phyloP scores from a whole-genome alignment of 2,888 invertebrate species.

The Aphodius granarius region DNA sequence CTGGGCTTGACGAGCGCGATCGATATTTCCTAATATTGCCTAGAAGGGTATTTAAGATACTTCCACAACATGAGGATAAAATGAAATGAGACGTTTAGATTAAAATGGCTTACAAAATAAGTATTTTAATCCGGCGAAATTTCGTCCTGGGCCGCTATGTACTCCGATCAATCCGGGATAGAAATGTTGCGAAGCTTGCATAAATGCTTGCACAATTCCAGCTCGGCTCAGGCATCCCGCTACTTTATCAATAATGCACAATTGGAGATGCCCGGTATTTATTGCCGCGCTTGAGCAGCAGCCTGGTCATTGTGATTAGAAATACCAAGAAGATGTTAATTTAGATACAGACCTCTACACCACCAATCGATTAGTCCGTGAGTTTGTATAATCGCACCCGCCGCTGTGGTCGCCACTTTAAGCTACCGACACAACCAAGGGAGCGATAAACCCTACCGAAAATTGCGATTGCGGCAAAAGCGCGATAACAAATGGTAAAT shows the following conservation, averaged over 20 bases:
- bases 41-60: neutral
- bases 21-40: neutral
- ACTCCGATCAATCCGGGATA: neutral
- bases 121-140: conserved; percentile 27
- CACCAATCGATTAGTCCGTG: conserved; percentile 14
- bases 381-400: conserved; percentile 16
- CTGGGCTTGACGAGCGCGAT: neutral
- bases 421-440: neutral
- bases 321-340: conserved; percentile 21
- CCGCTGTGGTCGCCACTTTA: neutral
- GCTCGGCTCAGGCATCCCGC: neutral
- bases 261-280: conserved; percentile 2
- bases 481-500: too few relatives aligned
- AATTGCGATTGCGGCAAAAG: too few relatives aligned
- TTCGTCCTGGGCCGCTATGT: conserved; percentile 13
- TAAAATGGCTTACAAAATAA: conserved; percentile 2
- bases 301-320: conserved; percentile 3
- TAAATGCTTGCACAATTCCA: neutral
- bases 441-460: too few relatives aligned
- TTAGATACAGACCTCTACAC: conserved; percentile 13
- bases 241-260: neutral
- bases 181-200: neutral
- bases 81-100: neutral
- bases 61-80: neutral
- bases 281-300: conserved; percentile 4